phyloP scores from a whole-genome alignment of 2,113 vertebrate genomes.

The Parus major region DNA sequence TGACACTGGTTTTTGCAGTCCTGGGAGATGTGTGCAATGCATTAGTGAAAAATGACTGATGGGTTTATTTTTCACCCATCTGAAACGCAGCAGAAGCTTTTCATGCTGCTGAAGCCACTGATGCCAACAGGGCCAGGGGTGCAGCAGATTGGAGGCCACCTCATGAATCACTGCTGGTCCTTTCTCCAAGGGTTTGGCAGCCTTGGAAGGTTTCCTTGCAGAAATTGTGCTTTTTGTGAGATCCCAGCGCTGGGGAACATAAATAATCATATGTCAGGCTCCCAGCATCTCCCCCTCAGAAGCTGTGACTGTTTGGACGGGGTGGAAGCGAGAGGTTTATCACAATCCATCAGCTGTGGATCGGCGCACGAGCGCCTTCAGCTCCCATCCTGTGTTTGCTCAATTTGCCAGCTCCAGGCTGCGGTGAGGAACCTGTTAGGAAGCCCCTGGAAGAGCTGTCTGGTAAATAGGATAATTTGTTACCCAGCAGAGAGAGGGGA shows the following conservation, averaged over 20 bases:
- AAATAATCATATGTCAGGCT: neutral
- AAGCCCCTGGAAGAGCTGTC: neutral
- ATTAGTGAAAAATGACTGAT: neutral
- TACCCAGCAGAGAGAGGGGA: neutral
- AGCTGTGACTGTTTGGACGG: neutral
- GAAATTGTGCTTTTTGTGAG: neutral
- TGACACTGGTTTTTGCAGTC: neutral
- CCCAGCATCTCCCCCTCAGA: neutral
- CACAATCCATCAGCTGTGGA: neutral
- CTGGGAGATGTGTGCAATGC: neutral
- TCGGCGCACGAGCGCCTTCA: neutral
- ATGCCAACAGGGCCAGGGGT: neutral
- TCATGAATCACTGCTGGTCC: neutral
- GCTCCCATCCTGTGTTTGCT: neutral
- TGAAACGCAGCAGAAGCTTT: neutral
- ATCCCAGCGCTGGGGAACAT: neutral
- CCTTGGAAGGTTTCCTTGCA: neutral
- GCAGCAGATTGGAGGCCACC: neutral
- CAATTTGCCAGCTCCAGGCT: neutral
- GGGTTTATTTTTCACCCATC: neutral
- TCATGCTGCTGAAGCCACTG: neutral
- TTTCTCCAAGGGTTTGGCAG: neutral
- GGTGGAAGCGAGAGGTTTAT: neutral
- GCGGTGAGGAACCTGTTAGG: neutral
- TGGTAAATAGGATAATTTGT: conserved; percentile 33